Evolutionary conservation across 2,113 vertebrate species (phyloP).

Genomic region (Eulemur macaco): DNA sequence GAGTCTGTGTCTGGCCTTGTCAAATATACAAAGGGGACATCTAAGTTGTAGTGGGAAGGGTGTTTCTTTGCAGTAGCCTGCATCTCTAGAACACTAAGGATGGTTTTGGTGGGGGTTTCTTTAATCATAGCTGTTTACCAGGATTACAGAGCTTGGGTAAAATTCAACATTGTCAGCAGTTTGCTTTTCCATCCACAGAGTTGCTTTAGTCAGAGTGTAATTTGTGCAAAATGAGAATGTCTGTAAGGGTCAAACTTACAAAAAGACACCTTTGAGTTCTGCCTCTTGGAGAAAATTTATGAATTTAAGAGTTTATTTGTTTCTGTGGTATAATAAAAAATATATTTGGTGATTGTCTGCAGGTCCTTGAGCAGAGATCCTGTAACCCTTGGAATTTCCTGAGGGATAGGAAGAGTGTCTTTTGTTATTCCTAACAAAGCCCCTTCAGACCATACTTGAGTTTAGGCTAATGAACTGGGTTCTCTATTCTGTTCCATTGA

Average conservation of each 20-base stretch:
- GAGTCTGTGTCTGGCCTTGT: neutral
- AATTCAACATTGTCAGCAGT: neutral
- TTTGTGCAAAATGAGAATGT: neutral
- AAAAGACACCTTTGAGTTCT: neutral
- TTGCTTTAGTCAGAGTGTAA: neutral
- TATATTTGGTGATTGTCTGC: neutral
- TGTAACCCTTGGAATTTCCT: neutral
- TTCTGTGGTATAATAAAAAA: neutral
- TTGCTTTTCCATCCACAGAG: neutral
- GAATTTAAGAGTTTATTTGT: neutral
- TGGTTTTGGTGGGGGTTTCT: neutral
- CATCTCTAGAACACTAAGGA: neutral
- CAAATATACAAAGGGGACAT: neutral
- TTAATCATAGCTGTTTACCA: neutral
- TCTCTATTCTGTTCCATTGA: too few relatives aligned
- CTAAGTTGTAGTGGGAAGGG: neutral
- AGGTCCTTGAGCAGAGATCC: neutral
- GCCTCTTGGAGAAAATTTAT: neutral
- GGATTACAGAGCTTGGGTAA: neutral
- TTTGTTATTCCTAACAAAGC: neutral
- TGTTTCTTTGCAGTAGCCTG: neutral
- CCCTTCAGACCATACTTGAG: neutral
- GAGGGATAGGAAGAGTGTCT: neutral
- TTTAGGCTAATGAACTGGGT: neutral
- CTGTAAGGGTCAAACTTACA: neutral